Base-by-base conservation (phyloP, 2,797 vertebrate genomes). In the Pseudomugil gertrudae region DNA sequence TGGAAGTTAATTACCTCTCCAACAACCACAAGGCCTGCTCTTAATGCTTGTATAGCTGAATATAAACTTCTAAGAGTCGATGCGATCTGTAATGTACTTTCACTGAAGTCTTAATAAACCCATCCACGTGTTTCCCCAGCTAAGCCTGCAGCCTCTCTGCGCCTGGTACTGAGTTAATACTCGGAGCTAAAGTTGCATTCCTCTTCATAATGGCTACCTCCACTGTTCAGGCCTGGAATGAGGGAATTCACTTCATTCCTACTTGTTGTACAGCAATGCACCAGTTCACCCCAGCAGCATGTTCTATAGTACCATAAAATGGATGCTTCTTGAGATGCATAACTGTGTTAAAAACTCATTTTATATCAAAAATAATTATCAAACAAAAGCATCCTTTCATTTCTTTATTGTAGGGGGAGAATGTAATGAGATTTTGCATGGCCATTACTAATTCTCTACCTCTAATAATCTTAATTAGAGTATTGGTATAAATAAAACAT, bases 51-150 rank as follows among this genome's bases (percentile, higher is more conserved):
- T 43, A 23, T n/a, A 58, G 52, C 53, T 52, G 62, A 73, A 45
- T 40, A n/a, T 29, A 4, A 43, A 69, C 70, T 73, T 79, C 8
- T 9, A 52, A 24, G 64, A 61, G 48, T 14, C 24, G 7, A 6
- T 51, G 4, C 1, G 11, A 47, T 56, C 35, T 80, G 66, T 84
- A 60, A 74, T 57, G 63, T 74, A 82, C 86, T 90, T 87, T 83
- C 58, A 65, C 71, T 69, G 63, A 14, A 48, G 66, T 53, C 21
- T 19, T 23, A 21, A 76, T 84, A 84, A 89, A 83, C 72, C 84
- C 48, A 74, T 87, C 83, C 89, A 91, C 85, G 87, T 92, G 88
- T 79, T 73, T 65, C 38, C 65, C 36, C 60, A 56, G 66, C 73
- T 76, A 76, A 54, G 66, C 27, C 55, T 70, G 72, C 76, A 73